Conservation (phyloP, 2,113 vertebrate genomes). For the Solenodon paradoxus region DNA sequence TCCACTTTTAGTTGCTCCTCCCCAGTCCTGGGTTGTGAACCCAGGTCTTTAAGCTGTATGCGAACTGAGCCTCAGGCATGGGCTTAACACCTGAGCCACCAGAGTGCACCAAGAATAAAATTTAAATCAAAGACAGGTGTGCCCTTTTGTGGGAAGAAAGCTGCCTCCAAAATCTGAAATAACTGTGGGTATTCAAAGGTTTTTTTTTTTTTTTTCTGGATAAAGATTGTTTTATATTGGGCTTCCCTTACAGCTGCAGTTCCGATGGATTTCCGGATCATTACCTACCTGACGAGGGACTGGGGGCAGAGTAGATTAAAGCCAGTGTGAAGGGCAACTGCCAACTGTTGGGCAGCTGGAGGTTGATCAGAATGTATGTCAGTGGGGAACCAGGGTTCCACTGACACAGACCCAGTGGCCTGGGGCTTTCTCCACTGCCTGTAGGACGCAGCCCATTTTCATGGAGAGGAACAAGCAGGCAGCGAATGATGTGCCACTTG, state of each 20-base stretch:
- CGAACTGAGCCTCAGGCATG: too few species aligned
- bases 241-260: background rate
- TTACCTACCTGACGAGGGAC: background rate
- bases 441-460: background rate
- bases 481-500: background rate
- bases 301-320: background rate
- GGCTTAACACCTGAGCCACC: too few species aligned
- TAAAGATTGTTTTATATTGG: background rate
- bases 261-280: slow-evolving; percentile 12
- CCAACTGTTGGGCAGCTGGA: background rate
- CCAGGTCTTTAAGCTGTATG: too few species aligned
- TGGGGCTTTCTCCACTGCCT: background rate
- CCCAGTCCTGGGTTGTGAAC: too few species aligned
- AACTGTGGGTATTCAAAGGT: background rate
- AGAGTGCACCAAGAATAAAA: too few species aligned
- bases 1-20: too few species aligned
- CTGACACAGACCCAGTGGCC: background rate
- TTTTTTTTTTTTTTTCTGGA: background rate
- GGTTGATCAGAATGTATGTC: background rate
- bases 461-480: background rate
- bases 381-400: background rate
- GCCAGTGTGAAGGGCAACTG: slow-evolving; percentile 22
- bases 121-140: slow-evolving; percentile 1
- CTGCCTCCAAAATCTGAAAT: background rate
- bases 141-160: background rate